A percentile compares a stretch with the other conserved stretches of the same genome.
These are phyloP conservation scores for Strigamia crassipes DNA, from an alignment of 2,888 invertebrate genomes.

Conservation along the genomic window DNA sequence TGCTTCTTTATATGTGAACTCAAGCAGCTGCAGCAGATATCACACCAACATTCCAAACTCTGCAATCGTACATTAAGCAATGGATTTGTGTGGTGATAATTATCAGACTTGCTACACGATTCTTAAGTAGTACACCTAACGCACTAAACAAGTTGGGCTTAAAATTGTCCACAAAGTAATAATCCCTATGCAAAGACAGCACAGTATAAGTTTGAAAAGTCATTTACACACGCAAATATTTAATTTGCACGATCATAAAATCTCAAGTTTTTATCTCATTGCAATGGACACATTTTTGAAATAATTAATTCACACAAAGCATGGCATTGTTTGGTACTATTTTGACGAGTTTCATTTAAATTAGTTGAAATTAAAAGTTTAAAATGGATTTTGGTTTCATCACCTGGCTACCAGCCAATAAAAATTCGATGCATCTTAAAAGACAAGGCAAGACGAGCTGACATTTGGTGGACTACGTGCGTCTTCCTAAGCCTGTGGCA, in stretches of 20 bases:
- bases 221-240: no score
- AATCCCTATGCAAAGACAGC: no score
- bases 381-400: not conserved
- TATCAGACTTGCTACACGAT: not conserved
- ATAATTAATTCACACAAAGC: no score
- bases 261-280: no score
- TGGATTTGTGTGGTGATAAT: not conserved
- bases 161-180: no score
- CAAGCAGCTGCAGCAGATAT: not conserved
- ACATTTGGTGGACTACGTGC: not conserved
- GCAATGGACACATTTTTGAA: no score
- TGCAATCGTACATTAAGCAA: not conserved
- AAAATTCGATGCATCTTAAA: not conserved
- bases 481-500: not conserved
- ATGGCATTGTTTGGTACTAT: no score
- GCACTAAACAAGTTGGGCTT: no score
- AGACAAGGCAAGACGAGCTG: not conserved
- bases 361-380: no score
- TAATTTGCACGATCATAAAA: no score
- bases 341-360: no score
- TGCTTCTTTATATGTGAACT: conserved; percentile 4
- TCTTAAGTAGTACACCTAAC: not conserved
- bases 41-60: not conserved
- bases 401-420: not conserved
- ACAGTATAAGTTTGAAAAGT: no score